A percentile compares a stretch with the other conserved stretches of the same genome.
Conservation (phyloP, 2,113 vertebrate genomes). For the Hypomesus transpacificus region DNA sequence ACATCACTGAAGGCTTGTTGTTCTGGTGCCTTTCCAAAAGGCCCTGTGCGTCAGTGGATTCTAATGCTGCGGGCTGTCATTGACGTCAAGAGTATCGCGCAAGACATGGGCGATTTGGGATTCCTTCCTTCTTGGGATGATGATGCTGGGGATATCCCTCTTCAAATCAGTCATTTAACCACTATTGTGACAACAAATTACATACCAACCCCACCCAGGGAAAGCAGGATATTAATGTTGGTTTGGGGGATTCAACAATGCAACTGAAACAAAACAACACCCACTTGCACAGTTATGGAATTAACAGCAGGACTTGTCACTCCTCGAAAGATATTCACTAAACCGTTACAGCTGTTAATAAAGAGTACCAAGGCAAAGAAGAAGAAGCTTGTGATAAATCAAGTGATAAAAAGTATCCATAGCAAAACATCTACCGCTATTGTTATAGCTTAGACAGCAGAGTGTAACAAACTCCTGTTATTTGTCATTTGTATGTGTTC, state of each 20-base stretch:
- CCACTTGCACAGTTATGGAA: constrained; percentile 7
- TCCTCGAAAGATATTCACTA: no score
- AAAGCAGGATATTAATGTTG: constrained; percentile 21
- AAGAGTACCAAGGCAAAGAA: no score
- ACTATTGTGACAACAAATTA: constrained; percentile 18
- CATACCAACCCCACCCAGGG: constrained; percentile 37
- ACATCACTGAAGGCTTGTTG: no score
- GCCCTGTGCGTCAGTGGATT: not conserved
- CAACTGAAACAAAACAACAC: constrained; percentile 24
- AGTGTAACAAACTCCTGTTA: no score
- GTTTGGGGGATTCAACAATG: constrained; percentile 13
- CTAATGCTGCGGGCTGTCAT: not conserved
- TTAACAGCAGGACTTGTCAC: not conserved
- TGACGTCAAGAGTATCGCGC: not conserved
- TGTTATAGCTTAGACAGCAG: no score
- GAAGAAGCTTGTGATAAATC: no score
- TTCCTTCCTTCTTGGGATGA: not conserved
- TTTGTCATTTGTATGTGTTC: no score
- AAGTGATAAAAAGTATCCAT: no score
- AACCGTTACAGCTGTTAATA: no score
- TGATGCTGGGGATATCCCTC: constrained; percentile 26
- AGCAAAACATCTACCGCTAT: no score
- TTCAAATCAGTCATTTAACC: constrained; percentile 22
- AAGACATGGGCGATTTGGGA: not conserved
- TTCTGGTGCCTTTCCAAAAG: no score